phyloP scores from a whole-genome alignment of 1,140 invertebrate genomes.

The Streblospio benedicti region DNA sequence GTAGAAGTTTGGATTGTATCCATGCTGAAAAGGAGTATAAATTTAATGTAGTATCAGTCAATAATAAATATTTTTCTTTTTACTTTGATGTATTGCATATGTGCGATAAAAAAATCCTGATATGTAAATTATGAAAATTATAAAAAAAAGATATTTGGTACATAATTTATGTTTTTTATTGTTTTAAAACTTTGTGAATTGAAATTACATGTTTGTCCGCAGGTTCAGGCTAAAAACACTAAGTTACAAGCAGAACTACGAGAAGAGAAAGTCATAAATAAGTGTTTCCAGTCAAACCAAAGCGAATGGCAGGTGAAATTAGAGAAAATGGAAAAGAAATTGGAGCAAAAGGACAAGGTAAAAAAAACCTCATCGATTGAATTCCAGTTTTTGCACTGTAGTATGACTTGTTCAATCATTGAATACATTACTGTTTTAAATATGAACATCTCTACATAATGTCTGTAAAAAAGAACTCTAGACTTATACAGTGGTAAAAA shows the following conservation, averaged over 20 bases:
- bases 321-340: constrained; percentile 56
- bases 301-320: constrained; percentile 64
- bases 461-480: too few relatives aligned
- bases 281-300: constrained; percentile 68
- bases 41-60: neutral
- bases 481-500: too few relatives aligned
- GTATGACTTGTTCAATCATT: neutral
- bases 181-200: too few relatives aligned
- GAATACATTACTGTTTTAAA: neutral
- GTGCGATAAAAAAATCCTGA: too few relatives aligned
- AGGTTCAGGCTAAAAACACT: too few relatives aligned
- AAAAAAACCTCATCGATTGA: too few relatives aligned
- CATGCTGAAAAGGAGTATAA: neutral
- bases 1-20: too few relatives aligned
- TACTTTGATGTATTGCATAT: too few relatives aligned
- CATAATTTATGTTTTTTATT: too few relatives aligned
- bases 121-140: too few relatives aligned
- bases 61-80: neutral
- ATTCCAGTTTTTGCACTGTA: constrained; percentile 10
- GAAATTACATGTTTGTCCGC: too few relatives aligned
- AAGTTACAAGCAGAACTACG: constrained; percentile 57
- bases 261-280: constrained; percentile 69
- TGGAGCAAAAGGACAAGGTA: constrained; percentile 55
- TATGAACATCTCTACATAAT: neutral
- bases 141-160: too few relatives aligned